phyloP scores from a whole-genome alignment of 2,113 vertebrate species.

The Scopus umbretta region DNA sequence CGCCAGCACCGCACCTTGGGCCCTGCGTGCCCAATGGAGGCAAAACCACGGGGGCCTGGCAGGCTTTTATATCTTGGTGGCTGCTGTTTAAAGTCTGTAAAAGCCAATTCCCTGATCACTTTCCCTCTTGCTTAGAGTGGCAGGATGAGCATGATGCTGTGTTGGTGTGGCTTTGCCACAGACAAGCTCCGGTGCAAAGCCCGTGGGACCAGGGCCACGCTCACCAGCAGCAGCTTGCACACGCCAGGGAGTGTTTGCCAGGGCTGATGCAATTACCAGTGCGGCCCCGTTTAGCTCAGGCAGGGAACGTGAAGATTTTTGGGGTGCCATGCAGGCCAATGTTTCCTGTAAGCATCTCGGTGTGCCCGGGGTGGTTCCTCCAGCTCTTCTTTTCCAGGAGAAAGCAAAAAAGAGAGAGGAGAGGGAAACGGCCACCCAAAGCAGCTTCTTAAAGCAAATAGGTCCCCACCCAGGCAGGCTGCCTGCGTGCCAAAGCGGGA shows the following conservation, averaged over 20 bases:
- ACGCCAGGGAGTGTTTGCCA: fast-evolving
- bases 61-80: neutral
- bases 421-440: neutral
- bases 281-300: fast-evolving
- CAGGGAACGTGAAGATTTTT: fast-evolving
- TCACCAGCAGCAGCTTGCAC: fast-evolving
- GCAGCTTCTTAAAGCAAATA: conserved; percentile 38
- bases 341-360: fast-evolving
- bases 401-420: neutral
- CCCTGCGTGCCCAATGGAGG: fast-evolving
- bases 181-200: neutral
- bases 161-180: neutral
- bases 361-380: neutral
- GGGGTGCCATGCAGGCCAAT: fast-evolving
- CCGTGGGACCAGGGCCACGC: fast-evolving
- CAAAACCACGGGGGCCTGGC: neutral
- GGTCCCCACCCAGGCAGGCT: conserved; percentile 45
- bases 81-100: neutral
- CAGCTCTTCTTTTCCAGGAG: neutral
- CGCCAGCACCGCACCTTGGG: fast-evolving
- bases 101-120: neutral
- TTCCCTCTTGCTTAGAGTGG: neutral
- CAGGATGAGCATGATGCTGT: neutral
- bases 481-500: neutral
- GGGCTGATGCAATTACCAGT: neutral